Evolutionary conservation across 2,797 vertebrate species (phyloP).

Genomic region (Coregonus ussuriensis): DNA sequence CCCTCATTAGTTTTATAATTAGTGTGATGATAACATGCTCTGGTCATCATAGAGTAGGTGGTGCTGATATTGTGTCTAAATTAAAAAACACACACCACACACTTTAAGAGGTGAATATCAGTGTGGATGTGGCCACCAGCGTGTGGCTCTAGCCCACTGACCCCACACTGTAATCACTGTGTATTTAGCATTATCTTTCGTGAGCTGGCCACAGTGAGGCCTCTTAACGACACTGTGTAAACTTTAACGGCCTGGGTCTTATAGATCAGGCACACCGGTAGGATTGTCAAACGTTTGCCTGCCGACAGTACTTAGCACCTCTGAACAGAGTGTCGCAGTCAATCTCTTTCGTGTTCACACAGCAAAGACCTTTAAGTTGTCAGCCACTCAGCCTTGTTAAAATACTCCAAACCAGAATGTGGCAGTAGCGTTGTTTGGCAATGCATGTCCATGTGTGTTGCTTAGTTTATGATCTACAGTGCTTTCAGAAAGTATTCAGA

Average conservation of each 20-base stretch:
- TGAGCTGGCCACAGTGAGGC: slow-evolving; percentile 63
- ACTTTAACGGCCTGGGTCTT: slow-evolving; percentile 72
- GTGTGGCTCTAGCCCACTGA: slow-evolving; percentile 52
- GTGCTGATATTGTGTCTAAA: slow-evolving; percentile 12
- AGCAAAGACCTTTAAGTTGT: no score
- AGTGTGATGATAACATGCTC: slow-evolving; percentile 20
- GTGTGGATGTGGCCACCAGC: not conserved
- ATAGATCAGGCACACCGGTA: no score
- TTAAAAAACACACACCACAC: not conserved
- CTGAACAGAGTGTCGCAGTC: no score
- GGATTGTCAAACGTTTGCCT: no score
- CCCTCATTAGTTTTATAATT: not conserved
- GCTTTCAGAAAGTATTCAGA: no score
- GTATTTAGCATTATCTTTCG: slow-evolving; percentile 75
- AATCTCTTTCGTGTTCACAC: no score
- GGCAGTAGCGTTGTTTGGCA: no score
- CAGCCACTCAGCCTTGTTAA: no score
- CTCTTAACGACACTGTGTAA: slow-evolving; percentile 74
- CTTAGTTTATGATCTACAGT: no score
- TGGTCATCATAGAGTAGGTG: slow-evolving; percentile 17
- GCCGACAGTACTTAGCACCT: no score
- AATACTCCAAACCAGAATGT: no score
- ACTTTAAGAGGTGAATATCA: not conserved
- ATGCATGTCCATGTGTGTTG: no score
- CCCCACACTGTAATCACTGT: slow-evolving; percentile 67